phyloP scores from a whole-genome alignment of 2,888 invertebrate genomes.

The Cinara cedri region DNA sequence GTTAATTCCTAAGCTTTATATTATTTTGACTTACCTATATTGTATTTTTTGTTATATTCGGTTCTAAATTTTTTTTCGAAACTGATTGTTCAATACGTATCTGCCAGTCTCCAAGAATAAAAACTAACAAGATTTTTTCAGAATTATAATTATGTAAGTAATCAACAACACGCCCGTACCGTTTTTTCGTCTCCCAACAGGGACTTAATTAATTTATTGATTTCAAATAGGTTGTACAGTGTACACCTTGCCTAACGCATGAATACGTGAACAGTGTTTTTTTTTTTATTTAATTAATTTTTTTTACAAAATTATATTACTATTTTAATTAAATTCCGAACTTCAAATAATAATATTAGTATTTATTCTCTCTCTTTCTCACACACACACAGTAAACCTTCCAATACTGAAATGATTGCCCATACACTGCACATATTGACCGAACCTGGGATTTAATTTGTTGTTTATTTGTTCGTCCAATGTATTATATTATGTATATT shows the following conservation, averaged over 20 bases:
- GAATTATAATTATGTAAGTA: no score
- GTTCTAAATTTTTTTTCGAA: no score
- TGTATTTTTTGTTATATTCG: no score
- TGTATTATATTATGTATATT: not conserved
- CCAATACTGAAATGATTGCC: not conserved
- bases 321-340: conserved; percentile 11
- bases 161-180: no score
- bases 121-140: no score
- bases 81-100: no score
- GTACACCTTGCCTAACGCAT: no score
- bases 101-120: no score
- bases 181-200: no score
- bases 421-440: not conserved
- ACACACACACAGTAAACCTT: not conserved
- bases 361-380: not conserved
- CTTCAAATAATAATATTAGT: not conserved
- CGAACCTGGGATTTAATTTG: not conserved
- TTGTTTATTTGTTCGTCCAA: not conserved
- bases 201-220: not conserved
- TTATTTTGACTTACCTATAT: no score
- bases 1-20: no score
- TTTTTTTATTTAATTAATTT: not conserved
- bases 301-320: conserved; percentile 8
- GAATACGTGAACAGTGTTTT: not conserved
- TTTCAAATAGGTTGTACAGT: not conserved